Percentiles rank a stretch among this genome's conserved stretches.
These are phyloP conservation scores for Plutella xylostella DNA, from an alignment of 2,888 invertebrate species.

Conservation along the genomic window DNA sequence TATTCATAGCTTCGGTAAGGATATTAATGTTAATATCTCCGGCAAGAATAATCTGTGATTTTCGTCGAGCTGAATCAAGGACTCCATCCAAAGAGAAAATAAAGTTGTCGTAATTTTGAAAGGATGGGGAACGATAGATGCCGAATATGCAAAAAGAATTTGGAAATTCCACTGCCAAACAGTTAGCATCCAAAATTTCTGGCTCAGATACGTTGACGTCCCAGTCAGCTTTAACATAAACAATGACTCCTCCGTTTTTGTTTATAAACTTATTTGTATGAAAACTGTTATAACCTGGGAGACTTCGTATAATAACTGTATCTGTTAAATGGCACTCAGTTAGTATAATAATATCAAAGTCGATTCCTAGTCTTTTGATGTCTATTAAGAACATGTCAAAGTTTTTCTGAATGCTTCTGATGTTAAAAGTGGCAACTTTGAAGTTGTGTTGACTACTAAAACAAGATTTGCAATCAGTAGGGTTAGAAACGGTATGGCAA, in stretches of 20 bases:
- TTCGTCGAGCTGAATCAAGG: neutral
- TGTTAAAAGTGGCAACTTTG: neutral
- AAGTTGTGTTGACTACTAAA: too few species aligned
- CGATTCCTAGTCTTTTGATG: neutral
- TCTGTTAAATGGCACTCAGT: neutral
- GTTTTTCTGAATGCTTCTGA: neutral
- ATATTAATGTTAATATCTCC: neutral
- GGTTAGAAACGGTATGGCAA: too few species aligned
- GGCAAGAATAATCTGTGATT: neutral
- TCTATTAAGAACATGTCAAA: neutral
- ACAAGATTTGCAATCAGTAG: too few species aligned
- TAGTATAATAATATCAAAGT: neutral
- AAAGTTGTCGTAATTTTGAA: neutral
- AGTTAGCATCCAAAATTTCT: neutral
- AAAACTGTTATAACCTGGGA: neutral
- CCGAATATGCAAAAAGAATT: neutral
- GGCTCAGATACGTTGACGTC: neutral
- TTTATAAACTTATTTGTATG: neutral
- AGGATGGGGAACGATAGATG: neutral
- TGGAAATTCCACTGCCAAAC: neutral
- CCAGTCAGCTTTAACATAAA: neutral
- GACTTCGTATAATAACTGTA: neutral
- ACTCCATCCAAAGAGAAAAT: neutral
- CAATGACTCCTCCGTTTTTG: neutral
- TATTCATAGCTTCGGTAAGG: too few species aligned